phyloP scores from a whole-genome alignment of 2,113 vertebrate genomes.

The Ahaetulla prasina region DNA sequence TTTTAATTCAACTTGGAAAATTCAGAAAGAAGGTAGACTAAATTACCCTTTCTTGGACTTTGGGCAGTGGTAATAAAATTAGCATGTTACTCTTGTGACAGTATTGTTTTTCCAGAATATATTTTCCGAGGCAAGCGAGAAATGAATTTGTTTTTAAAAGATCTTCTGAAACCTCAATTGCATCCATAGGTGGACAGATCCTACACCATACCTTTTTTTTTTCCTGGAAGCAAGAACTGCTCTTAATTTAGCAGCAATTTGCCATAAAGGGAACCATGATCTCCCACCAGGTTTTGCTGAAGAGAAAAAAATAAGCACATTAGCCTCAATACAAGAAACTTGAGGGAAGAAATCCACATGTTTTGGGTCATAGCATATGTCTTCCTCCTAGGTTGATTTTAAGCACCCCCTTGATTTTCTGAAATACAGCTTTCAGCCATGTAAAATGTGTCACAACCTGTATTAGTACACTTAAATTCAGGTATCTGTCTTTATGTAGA shows the following conservation, averaged over 20 bases:
- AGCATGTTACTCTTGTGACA: neutral
- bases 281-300: neutral
- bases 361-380: neutral
- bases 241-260: neutral
- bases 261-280: neutral
- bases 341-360: neutral
- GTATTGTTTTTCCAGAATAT: neutral
- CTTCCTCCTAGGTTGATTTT: neutral
- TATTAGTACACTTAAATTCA: neutral
- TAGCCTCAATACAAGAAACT: neutral
- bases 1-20: neutral
- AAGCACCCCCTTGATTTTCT: neutral
- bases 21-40: neutral
- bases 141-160: neutral
- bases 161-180: neutral
- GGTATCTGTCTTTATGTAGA: neutral
- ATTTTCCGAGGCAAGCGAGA: neutral
- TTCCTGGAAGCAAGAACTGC: neutral
- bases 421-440: neutral
- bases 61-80: neutral
- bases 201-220: neutral
- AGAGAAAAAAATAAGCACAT: neutral
- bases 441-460: neutral
- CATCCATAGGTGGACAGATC: neutral
- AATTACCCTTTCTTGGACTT: neutral